Base-by-base conservation (phyloP, 2,888 invertebrate genomes). In the Drosophila basisetae region DNA sequence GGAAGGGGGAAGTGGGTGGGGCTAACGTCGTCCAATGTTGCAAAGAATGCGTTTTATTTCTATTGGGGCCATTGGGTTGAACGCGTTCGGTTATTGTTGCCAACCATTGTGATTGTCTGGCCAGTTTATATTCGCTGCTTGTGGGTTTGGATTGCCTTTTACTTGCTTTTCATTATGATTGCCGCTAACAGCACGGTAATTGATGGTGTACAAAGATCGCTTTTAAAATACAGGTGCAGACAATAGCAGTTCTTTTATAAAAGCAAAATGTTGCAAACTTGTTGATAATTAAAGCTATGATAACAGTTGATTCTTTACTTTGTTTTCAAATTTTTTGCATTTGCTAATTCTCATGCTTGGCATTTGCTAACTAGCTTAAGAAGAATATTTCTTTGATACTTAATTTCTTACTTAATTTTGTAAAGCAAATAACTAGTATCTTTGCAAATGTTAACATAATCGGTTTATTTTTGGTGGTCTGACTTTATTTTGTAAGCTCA, bases 11-110 rank as follows among this genome's bases (percentile, higher is more conserved):
- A 10, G n/a, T 28, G 18, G 25, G 7, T 28, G 18, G 4, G 9
- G 25, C 6, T 10, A 10, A 47, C 33, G 33, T 59, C 25, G n/a
- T 28, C 52, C 35, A 70, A 68, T 80, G 83, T 71, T 71, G 72
- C 80, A 73, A 77, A 76, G 85, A 74, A 76, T 83, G 85, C 83
- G 79, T 88, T 88, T 88, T 85, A 83, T 88, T 88, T 84, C 75
- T 84, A 88, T 87, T 87, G 83, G 85, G 84, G 85, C 88, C 85
- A 84, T 81, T 72, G 79, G 78, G 83, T 71, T 75, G 88, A 81
- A 73, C 78, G 74, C 87, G 80, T 76, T 80, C 58, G 73, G 72
- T 66, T 82, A 82, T 84, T 84, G 87, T 84, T 80, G 68, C 62
- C 71, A 67, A 47, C 70, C 70, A 70, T 61, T 74, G 63, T 62